phyloP scores from a whole-genome alignment of 2,113 vertebrate species.

The Plotosus lineatus region DNA sequence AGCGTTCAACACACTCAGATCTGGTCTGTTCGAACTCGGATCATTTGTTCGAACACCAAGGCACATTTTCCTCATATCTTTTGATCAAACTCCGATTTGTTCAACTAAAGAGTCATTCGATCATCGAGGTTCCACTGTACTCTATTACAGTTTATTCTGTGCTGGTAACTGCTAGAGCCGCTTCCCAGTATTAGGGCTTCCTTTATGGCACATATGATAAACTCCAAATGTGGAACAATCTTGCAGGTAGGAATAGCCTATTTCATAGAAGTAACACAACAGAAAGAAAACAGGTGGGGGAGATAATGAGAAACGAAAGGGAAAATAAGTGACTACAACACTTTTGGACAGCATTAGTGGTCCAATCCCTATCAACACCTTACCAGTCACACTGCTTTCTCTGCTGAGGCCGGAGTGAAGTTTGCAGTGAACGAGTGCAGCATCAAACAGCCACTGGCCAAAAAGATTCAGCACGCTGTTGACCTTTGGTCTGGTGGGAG shows the following conservation, averaged over 20 bases:
- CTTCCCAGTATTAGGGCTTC: constrained; percentile 12
- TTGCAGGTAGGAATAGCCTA: constrained; percentile 80
- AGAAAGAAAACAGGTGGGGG: constrained; percentile 43
- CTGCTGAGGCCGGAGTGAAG: constrained; percentile 87
- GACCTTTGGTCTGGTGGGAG: constrained; percentile 87
- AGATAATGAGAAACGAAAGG: constrained; percentile 43
- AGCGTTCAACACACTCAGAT: no score
- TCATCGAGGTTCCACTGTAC: no score
- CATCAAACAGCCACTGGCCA: constrained; percentile 92
- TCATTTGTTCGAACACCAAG: no score
- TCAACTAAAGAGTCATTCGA: no score
- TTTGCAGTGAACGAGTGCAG: constrained; percentile 87
- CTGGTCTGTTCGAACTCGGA: no score
- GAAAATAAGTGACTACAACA: constrained; percentile 34
- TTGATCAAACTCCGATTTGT: no score
- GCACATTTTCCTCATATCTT: no score
- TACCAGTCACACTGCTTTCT: constrained; percentile 88
- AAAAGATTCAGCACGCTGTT: constrained; percentile 94
- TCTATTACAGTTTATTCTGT: constrained; percentile 39
- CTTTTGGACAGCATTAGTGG: neutral
- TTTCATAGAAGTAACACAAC: constrained; percentile 31
- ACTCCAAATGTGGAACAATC: constrained; percentile 63
- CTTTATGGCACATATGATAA: constrained; percentile 15
- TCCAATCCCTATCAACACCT: constrained; percentile 58
- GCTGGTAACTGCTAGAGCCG: constrained; percentile 64